Evolutionary conservation across 2,797 vertebrate genomes (phyloP), one percentile per base, ranked within the genome.

Genomic region (Muscicapa comitata): DNA sequence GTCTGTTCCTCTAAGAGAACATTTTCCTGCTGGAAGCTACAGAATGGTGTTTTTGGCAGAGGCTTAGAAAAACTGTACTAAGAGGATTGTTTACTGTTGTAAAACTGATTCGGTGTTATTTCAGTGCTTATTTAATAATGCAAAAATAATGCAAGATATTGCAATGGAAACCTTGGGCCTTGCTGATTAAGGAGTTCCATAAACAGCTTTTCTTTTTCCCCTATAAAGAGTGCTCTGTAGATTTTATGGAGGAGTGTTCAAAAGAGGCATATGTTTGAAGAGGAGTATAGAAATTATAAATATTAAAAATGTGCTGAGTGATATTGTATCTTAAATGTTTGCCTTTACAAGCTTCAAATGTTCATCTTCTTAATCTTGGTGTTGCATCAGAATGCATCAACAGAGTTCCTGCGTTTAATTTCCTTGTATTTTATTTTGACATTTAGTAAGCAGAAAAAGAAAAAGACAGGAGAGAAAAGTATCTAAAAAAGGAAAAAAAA

Each of bases 341-440:
- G 79, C 55, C 48, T 78, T 84, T 82, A 51, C 8, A 35, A 54
- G 31, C 93, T 81, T 86, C 16, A 75, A 53, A 37, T 63, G 43
- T 42, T 94, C 48, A n/a, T 55, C 21, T 72, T 94, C n/a, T 38
- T 91, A 73, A 79, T 95, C 53, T 79, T 79, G 20, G 26, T 94
- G n/a, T n/a, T 76, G 28, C 58, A 51, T 57, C 57, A 74, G 19
- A 10, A 10, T 55, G 7, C 58, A 71, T 76, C 24, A 93, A 33
- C 14, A 19, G 37, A 48, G 8, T 73, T 90, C 29, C 86, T 94
- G 21, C 21, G 13, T 88, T 93, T 91, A 26, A 80, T 84, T 92
- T 91, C 50, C 17, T 53, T 94, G 24, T 71, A 15, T 90, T 94
- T 91, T 93, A 72, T 91, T 93, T 86, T 86, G 70, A 61, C 54